These are phyloP conservation scores for Cryptocheilus praepositus DNA, from an alignment of 2,888 invertebrate species.

Conservation along the genomic window DNA sequence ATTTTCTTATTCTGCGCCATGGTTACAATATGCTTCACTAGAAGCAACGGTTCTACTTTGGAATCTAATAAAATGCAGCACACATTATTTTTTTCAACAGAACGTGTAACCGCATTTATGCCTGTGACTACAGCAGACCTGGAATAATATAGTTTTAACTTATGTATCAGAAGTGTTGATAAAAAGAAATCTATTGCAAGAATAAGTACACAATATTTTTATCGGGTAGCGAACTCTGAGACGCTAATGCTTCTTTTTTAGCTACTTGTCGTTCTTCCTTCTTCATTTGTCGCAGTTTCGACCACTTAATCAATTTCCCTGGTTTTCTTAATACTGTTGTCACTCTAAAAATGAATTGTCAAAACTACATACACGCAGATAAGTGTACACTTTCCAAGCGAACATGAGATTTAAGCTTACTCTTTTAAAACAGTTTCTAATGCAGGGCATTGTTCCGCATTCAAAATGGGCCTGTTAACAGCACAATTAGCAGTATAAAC, in stretches of 20 bases:
- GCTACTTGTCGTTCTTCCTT: conserved; percentile 58
- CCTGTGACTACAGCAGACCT: conserved; percentile 63
- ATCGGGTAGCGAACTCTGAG: conserved; percentile 25
- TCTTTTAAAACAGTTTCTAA: conserved; percentile 55
- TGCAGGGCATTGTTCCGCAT: conserved; percentile 35
- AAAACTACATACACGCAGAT: not conserved
- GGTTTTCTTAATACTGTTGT: conserved; percentile 52
- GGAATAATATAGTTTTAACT: conserved; percentile 19
- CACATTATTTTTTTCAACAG: conserved; percentile 63
- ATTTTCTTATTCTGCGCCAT: conserved; percentile 66
- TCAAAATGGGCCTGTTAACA: conserved; percentile 62
- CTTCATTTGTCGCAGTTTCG: conserved; percentile 53
- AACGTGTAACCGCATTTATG: conserved; percentile 66
- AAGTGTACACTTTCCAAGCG: not conserved
- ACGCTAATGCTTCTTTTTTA: conserved; percentile 40
- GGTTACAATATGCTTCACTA: conserved; percentile 65
- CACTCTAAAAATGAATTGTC: conserved; percentile 46
- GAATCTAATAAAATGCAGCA: conserved; percentile 66
- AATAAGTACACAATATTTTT: conserved; percentile 43
- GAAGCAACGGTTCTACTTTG: conserved; percentile 59
- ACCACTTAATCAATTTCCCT: conserved; percentile 53
- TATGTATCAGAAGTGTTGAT: no score
- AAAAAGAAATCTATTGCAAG: no score
- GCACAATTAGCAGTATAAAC: conserved; percentile 4
- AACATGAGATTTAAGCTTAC: conserved; percentile 51